Evolutionary conservation across 2,797 vertebrate genomes (phyloP).

Genomic region (Picus viridis): DNA sequence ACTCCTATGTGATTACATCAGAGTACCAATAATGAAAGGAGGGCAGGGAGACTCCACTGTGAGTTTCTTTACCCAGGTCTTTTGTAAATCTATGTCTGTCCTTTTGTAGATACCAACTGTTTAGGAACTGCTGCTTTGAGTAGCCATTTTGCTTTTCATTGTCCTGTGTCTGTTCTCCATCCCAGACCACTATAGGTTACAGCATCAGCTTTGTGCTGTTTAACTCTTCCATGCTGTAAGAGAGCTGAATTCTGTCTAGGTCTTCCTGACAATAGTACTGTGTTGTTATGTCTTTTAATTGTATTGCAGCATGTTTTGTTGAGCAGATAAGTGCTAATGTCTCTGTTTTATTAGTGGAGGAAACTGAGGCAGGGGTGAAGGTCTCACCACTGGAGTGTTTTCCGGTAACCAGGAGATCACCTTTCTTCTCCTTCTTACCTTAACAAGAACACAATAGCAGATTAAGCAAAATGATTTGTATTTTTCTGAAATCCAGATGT

Average conservation of each 20-base stretch:
- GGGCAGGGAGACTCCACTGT: conserved; percentile 66
- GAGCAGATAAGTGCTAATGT: neutral
- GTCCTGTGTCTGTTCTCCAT: conserved; percentile 36
- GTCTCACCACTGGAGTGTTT: neutral
- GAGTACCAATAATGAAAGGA: conserved; percentile 58
- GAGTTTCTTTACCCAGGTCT: conserved; percentile 63
- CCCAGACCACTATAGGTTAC: neutral
- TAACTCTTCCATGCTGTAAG: neutral
- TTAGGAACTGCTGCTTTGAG: conserved; percentile 13
- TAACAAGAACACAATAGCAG: neutral
- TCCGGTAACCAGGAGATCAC: neutral
- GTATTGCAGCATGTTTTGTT: neutral
- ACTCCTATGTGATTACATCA: conserved; percentile 45
- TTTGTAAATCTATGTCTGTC: conserved; percentile 24
- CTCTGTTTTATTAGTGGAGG: neutral
- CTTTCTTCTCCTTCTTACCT: neutral
- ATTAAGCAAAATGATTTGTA: neutral
- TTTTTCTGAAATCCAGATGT: neutral
- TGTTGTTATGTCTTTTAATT: neutral
- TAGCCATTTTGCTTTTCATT: conserved; percentile 24
- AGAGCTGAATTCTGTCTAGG: conserved; percentile 3
- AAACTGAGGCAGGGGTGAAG: conserved; percentile 28
- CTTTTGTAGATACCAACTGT: conserved; percentile 26
- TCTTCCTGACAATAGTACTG: neutral
- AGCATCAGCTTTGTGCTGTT: neutral